A percentile compares a stretch with the other conserved stretches of the same genome.
These are phyloP conservation scores for Hermodice carunculata DNA, from an alignment of 2,888 invertebrate species.

Conservation along the genomic window DNA sequence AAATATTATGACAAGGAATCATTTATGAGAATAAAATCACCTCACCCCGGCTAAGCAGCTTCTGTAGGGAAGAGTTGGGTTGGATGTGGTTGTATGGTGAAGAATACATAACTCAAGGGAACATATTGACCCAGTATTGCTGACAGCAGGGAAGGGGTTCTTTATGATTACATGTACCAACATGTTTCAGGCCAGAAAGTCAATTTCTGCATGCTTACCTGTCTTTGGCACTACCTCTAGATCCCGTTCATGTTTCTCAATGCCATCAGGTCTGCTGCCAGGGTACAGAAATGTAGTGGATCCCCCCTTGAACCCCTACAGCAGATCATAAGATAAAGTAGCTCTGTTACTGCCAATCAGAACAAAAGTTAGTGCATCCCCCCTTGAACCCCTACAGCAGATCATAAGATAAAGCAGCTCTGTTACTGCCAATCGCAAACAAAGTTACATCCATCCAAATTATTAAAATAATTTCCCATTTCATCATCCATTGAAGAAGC, in stretches of 20 bases:
- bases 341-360: not conserved
- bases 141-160: too few species aligned
- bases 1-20: too few species aligned
- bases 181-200: too few species aligned
- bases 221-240: slow-evolving; percentile 21
- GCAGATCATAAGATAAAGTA: slow-evolving; percentile 1
- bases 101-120: too few species aligned
- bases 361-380: slow-evolving; percentile 26
- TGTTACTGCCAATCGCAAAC: not conserved
- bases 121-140: too few species aligned
- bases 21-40: too few species aligned
- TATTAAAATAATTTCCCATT: too few species aligned
- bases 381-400: slow-evolving; percentile 24
- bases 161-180: too few species aligned
- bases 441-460: slow-evolving; percentile 6
- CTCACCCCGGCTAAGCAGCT: too few species aligned
- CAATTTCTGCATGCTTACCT: slow-evolving; percentile 2
- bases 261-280: not conserved
- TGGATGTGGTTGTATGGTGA: too few species aligned
- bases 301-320: slow-evolving; percentile 28
- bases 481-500: too few species aligned
- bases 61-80: too few species aligned
- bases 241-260: not conserved
- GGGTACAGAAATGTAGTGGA: slow-evolving; percentile 20
- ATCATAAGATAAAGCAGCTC: slow-evolving; percentile 2